phyloP scores from a whole-genome alignment of 1,140 invertebrate species.

The Ostrea edulis region DNA sequence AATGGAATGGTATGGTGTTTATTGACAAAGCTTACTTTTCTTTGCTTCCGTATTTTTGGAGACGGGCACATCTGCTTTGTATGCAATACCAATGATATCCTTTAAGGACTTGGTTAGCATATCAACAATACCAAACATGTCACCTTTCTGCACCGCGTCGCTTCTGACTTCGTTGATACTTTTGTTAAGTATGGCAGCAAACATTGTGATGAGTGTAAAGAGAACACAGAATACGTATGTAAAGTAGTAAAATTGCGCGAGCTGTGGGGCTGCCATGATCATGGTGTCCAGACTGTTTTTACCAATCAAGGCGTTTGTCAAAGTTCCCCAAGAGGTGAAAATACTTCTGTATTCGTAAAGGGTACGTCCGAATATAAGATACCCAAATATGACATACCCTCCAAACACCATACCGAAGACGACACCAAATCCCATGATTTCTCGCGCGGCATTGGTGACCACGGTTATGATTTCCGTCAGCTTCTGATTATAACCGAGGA shows the following conservation, averaged over 20 bases:
- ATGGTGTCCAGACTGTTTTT: conserved; percentile 60
- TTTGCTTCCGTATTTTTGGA: conserved; percentile 1
- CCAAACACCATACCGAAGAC: conserved; percentile 69
- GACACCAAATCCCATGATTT: conserved; percentile 65
- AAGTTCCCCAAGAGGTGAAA: conserved; percentile 57
- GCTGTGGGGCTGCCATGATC: conserved; percentile 45
- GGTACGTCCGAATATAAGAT: conserved; percentile 60
- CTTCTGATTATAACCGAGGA: conserved; percentile 65
- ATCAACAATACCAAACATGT: conserved; percentile 59
- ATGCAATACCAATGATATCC: conserved; percentile 52
- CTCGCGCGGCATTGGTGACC: conserved; percentile 51
- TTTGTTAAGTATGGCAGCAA: conserved; percentile 63
- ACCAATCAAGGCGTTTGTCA: conserved; percentile 67
- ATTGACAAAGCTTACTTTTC: conserved; percentile 2
- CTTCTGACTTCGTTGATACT: conserved; percentile 54
- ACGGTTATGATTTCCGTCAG: conserved; percentile 59
- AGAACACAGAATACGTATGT: conserved; percentile 61
- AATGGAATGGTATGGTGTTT: background rate
- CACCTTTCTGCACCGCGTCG: conserved; percentile 35
- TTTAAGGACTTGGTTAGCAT: conserved; percentile 50
- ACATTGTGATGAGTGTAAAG: conserved; percentile 63
- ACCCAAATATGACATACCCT: conserved; percentile 62
- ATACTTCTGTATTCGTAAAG: conserved; percentile 62
- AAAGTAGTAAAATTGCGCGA: conserved; percentile 60
- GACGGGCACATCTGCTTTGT: background rate